Conservation (phyloP, 2,113 vertebrate genomes). For the Columba livia region DNA sequence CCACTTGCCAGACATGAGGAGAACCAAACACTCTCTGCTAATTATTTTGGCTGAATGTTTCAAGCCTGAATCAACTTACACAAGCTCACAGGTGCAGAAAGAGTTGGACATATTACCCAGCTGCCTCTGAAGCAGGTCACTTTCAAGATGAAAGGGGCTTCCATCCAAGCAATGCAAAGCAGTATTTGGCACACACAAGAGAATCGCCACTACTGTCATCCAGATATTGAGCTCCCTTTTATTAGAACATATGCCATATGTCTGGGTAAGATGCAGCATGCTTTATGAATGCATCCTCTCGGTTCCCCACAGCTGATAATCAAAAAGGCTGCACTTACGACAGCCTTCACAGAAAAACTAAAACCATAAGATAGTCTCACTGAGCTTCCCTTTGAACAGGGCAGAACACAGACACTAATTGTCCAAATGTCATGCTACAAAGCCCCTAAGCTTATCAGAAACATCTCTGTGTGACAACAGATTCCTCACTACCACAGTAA, state of each 20-base stretch:
- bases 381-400: not conserved
- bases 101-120: not conserved
- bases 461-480: not conserved
- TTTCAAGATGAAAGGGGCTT: not conserved
- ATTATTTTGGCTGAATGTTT: not conserved
- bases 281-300: not conserved
- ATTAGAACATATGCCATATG: not conserved
- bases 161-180: not conserved
- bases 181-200: not conserved
- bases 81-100: not conserved
- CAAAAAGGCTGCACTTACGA: not conserved
- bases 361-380: not conserved
- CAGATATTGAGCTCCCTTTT: not conserved
- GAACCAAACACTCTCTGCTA: not conserved
- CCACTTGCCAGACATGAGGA: not conserved
- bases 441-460: not conserved
- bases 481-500: not conserved
- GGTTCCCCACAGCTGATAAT: not conserved
- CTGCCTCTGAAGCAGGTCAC: not conserved
- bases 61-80: not conserved
- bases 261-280: not conserved
- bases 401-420: not conserved
- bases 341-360: not conserved
- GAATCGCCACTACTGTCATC: not conserved
- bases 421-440: fast-evolving